Evolutionary conservation across 2,113 vertebrate species (phyloP).

Genomic region (Tetrax tetrax): DNA sequence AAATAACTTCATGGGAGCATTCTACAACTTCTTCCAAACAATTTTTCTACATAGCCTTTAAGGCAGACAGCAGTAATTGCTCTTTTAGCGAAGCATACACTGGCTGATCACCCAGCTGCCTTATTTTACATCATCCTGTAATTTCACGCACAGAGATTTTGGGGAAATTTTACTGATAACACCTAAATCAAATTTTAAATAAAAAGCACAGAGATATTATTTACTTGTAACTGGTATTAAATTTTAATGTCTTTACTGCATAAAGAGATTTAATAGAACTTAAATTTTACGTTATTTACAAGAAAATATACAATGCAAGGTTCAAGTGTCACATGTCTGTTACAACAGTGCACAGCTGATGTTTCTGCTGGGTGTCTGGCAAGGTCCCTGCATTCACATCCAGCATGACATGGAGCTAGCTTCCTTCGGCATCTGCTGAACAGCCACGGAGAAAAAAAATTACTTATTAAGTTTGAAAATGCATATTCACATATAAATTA

Average conservation of each 20-base stretch:
- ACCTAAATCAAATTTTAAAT: background rate
- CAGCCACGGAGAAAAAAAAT: background rate
- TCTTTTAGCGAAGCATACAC: background rate
- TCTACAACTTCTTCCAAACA: background rate
- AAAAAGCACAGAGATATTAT: background rate
- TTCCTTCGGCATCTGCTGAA: slow-evolving; percentile 83
- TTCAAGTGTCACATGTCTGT: slow-evolving; percentile 11
- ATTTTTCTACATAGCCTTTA: background rate
- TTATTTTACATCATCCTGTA: background rate
- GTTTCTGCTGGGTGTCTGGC: background rate
- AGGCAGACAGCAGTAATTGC: background rate
- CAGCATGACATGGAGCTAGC: slow-evolving; percentile 76
- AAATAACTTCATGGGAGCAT: background rate
- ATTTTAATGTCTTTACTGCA: slow-evolving; percentile 67
- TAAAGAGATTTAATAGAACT: slow-evolving; percentile 54
- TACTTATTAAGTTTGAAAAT: background rate
- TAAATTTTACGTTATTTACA: slow-evolving; percentile 76
- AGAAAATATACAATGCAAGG: slow-evolving; percentile 70
- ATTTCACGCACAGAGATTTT: background rate
- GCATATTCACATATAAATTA: background rate
- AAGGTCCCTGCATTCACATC: slow-evolving; percentile 76
- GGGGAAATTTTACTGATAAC: background rate
- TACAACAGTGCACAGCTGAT: background rate
- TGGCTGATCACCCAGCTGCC: background rate
- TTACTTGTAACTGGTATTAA: slow-evolving; percentile 49